These are phyloP conservation scores for Orthonyx spaldingii DNA, from an alignment of 2,113 vertebrate species.

Conservation along the genomic window DNA sequence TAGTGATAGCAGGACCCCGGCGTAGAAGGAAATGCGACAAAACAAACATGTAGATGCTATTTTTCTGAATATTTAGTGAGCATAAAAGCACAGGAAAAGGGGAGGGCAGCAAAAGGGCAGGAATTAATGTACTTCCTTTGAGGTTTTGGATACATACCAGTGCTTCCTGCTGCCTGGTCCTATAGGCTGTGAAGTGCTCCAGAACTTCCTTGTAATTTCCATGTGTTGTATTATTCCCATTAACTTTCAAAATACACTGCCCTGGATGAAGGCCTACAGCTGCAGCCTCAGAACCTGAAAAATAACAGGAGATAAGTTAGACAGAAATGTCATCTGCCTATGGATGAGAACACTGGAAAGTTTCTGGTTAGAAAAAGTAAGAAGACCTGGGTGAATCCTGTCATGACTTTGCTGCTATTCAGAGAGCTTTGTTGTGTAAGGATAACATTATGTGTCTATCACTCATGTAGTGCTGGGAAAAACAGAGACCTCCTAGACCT, in stretches of 20 bases:
- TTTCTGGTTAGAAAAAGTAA: background rate
- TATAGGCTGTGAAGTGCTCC: slow-evolving; percentile 87
- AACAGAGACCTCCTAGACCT: background rate
- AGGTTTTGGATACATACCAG: slow-evolving; percentile 58
- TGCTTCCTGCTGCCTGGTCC: slow-evolving; percentile 73
- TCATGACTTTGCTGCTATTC: background rate
- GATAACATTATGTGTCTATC: background rate
- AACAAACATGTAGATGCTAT: background rate
- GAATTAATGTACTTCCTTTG: background rate
- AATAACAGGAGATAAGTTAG: background rate
- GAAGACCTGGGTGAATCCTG: background rate
- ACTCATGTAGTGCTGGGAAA: background rate
- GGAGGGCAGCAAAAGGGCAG: background rate
- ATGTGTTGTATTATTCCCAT: slow-evolving; percentile 81
- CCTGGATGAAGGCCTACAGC: slow-evolving; percentile 87
- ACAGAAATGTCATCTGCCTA: background rate
- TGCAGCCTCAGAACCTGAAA: slow-evolving; percentile 85
- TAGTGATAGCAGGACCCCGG: background rate
- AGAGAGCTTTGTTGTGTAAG: background rate
- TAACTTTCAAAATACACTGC: slow-evolving; percentile 93
- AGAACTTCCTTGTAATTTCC: slow-evolving; percentile 82
- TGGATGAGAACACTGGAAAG: background rate
- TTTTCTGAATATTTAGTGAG: background rate
- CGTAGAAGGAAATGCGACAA: background rate
- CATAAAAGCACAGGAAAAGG: background rate